Conservation (phyloP, 2,797 vertebrate species). For the Ptychadena robeensis region DNA sequence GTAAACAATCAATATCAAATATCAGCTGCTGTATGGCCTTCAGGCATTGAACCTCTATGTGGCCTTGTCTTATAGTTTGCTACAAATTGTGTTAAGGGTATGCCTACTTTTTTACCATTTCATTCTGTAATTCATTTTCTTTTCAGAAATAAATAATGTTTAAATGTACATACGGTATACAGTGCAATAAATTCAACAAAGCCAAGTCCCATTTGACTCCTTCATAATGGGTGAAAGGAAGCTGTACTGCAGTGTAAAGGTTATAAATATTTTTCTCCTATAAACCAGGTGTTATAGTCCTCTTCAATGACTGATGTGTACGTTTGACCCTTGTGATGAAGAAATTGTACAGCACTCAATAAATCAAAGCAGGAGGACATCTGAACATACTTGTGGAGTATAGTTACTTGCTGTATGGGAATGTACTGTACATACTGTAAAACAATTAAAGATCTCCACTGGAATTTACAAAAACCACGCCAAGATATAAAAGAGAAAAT, state of each 20-base stretch:
- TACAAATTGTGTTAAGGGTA: not conserved
- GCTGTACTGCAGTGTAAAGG: conserved; percentile 2
- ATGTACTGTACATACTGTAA: conserved; percentile 22
- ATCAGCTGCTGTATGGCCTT: too few species aligned
- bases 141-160: too few species aligned
- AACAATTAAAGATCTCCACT: conserved; percentile 11
- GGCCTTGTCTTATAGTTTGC: not conserved
- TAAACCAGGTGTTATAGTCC: conserved; percentile 28
- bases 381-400: conserved; percentile 4
- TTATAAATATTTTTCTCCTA: conserved; percentile 5
- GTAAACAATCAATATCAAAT: too few species aligned
- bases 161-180: not conserved
- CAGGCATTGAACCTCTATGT: too few species aligned
- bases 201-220: conserved; percentile 2
- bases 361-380: conserved; percentile 18
- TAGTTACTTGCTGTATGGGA: not conserved
- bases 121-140: too few species aligned
- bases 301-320: conserved; percentile 11
- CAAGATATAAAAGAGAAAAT: not conserved
- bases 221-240: not conserved
- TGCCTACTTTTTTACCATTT: too few species aligned
- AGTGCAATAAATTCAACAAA: conserved; percentile 14
- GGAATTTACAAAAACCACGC: not conserved
- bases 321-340: conserved; percentile 18
- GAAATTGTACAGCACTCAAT: conserved; percentile 24